These are phyloP conservation scores for Dolichallabes microphthalmus DNA, from an alignment of 2,113 vertebrate genomes.

Conservation along the genomic window DNA sequence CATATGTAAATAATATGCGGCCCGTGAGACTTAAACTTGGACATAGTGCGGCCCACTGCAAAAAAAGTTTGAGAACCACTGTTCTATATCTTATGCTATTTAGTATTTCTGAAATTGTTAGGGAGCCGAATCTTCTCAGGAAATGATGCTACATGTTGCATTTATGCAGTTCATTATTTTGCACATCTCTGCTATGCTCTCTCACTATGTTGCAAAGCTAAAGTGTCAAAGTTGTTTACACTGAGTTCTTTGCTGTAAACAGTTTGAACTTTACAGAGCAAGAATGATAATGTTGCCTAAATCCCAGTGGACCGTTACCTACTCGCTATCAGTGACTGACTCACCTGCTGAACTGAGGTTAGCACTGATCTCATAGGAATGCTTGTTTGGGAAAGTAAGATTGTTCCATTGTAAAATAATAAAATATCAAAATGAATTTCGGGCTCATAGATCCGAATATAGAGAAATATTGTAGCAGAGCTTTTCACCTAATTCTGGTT, in stretches of 20 bases:
- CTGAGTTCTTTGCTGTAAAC: conserved; percentile 23
- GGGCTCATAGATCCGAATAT: conserved; percentile 23
- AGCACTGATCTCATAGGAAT: neutral
- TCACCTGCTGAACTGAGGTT: conserved; percentile 4
- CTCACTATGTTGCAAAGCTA: neutral
- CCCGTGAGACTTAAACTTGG: too few species aligned
- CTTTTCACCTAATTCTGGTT: neutral
- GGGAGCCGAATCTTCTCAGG: neutral
- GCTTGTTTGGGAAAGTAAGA: conserved; percentile 10
- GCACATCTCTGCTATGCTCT: conserved; percentile 5
- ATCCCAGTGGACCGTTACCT: conserved; percentile 14
- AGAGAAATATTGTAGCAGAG: neutral
- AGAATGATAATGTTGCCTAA: conserved; percentile 34
- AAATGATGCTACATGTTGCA: neutral
- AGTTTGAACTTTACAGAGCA: conserved; percentile 12
- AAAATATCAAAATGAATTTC: conserved; percentile 22
- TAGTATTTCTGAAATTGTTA: neutral
- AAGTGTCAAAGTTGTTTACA: conserved; percentile 18
- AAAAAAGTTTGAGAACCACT: too few species aligned
- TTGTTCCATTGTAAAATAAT: conserved; percentile 17
- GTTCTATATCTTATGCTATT: neutral
- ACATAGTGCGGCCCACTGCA: too few species aligned
- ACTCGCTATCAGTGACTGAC: neutral
- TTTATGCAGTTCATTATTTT: neutral
- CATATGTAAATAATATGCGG: too few species aligned